phyloP scores from a whole-genome alignment of 2,797 vertebrate species.

The Meda fulgida region DNA sequence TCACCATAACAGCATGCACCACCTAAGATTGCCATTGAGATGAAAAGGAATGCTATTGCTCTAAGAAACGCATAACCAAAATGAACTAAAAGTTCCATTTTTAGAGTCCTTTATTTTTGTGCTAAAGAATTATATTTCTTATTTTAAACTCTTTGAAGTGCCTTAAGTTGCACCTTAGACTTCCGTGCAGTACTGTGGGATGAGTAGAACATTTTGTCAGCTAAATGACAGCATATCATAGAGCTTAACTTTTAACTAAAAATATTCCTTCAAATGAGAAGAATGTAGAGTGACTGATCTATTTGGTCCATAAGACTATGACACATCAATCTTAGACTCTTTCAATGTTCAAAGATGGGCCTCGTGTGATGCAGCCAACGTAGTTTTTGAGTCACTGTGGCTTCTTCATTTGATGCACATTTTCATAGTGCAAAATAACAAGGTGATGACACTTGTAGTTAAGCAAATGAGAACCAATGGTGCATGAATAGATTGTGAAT shows the following conservation, averaged over 20 bases:
- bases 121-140: background rate
- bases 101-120: background rate
- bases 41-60: background rate
- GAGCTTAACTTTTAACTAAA: background rate
- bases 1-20: background rate
- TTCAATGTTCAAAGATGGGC: background rate
- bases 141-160: background rate
- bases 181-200: background rate
- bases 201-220: background rate
- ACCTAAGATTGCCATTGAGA: background rate
- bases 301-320: background rate
- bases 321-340: background rate
- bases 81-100: background rate
- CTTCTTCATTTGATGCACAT: constrained; percentile 9
- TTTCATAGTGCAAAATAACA: constrained; percentile 27
- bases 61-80: background rate
- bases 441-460: constrained; percentile 34
- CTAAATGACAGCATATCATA: background rate
- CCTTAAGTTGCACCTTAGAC: background rate
- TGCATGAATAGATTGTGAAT: constrained; percentile 31
- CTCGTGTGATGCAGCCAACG: background rate
- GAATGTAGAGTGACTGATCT: background rate
- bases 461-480: constrained; percentile 21
- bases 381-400: constrained; percentile 26
- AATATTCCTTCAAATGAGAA: constrained; percentile 2